Percentiles rank a stretch among this genome's conserved stretches.
Conservation (phyloP, 2,113 vertebrate genomes). For the Chitala chitala region DNA sequence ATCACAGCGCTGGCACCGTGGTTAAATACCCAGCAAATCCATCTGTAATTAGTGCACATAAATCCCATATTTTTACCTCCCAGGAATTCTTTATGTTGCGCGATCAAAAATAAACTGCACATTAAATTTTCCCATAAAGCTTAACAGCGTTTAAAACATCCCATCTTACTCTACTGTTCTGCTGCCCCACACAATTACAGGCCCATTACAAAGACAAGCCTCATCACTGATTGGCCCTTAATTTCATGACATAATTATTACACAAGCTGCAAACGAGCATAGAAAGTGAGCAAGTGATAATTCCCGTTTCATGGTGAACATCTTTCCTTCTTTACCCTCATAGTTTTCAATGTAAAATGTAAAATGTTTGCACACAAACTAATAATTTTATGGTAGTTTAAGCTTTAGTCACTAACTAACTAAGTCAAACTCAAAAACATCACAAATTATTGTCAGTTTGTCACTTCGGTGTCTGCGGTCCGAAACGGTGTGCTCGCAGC, state of each 20-base stretch:
- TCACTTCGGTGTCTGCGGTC: no score
- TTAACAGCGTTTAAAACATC: background rate
- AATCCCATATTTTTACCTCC: background rate
- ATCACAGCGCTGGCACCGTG: background rate
- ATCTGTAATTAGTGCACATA: background rate
- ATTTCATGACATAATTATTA: background rate
- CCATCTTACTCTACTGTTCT: background rate
- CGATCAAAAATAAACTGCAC: background rate
- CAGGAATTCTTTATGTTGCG: background rate
- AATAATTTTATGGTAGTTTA: no score
- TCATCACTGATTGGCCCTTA: background rate
- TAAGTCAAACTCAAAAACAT: no score
- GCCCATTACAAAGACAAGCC: background rate
- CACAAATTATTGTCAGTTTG: no score
- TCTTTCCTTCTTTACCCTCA: background rate
- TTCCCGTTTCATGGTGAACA: background rate
- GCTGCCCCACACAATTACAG: background rate
- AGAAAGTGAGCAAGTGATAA: background rate
- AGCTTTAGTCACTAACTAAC: no score
- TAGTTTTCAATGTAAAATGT: no score
- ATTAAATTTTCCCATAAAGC: slow-evolving; percentile 1
- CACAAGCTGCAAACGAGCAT: background rate
- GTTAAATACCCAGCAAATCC: background rate
- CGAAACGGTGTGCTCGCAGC: no score
- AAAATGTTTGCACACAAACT: no score